Evolutionary conservation across 2,113 vertebrate genomes (phyloP).

Genomic region (Conger conger): DNA sequence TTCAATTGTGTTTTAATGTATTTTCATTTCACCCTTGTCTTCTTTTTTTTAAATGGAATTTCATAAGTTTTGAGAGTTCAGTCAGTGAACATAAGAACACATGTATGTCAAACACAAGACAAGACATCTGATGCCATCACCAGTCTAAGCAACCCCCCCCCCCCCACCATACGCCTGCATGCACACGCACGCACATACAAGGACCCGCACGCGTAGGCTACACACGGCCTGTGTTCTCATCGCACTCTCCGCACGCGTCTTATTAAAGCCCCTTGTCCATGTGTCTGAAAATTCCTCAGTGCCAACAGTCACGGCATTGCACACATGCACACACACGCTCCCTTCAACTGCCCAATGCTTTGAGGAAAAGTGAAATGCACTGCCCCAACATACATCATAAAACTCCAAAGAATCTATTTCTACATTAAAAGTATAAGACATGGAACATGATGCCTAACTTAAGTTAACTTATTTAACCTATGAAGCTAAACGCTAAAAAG

Average conservation of each 20-base stretch:
- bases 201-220: background rate
- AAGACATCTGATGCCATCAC: conserved; percentile 21
- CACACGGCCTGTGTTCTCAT: conserved; percentile 22
- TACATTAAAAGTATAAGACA: too few relatives aligned
- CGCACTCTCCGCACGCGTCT: conserved; percentile 25
- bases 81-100: conserved; percentile 14
- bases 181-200: too few relatives aligned
- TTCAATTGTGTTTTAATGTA: background rate
- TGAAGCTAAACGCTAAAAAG: too few relatives aligned
- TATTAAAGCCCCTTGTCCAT: conserved; percentile 39
- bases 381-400: background rate
- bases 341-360: background rate
- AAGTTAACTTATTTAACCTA: too few relatives aligned
- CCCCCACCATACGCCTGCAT: conserved; percentile 7
- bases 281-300: conserved; percentile 48
- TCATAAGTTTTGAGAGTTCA: background rate
- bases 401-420: background rate
- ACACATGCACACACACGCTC: conserved; percentile 14
- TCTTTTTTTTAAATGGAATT: background rate
- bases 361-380: background rate
- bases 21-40: background rate
- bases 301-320: conserved; percentile 33
- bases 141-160: background rate
- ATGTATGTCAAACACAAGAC: conserved; percentile 31
- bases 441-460: too few relatives aligned